These are phyloP conservation scores for Mythimna pallens DNA, from an alignment of 2,888 invertebrate species.

Conservation along the genomic window DNA sequence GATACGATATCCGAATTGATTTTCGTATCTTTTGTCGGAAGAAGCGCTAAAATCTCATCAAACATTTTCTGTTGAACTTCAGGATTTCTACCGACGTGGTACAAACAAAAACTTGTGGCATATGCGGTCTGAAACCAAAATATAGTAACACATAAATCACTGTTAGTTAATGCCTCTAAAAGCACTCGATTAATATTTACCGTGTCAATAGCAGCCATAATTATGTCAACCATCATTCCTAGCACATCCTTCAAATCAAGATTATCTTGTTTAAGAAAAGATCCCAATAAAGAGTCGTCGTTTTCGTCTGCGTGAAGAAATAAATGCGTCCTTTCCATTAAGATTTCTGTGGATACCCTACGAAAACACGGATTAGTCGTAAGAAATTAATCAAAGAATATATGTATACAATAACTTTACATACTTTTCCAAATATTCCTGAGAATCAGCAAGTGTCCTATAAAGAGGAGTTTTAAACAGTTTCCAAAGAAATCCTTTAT, in stretches of 20 bases:
- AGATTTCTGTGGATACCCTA: conserved; percentile 92
- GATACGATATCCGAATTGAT: conserved; percentile 91
- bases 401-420: not conserved
- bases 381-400: not conserved
- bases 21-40: conserved; percentile 87
- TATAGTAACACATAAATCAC: not conserved
- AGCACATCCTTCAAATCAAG: conserved; percentile 95
- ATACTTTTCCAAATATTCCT: conserved; percentile 93
- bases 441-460: conserved; percentile 92
- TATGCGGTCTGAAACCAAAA: conserved; percentile 93
- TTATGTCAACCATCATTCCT: conserved; percentile 95
- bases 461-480: conserved; percentile 94
- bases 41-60: conserved; percentile 91
- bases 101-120: conserved; percentile 94
- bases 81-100: conserved; percentile 94
- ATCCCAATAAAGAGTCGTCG: conserved; percentile 91
- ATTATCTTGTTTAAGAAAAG: conserved; percentile 93
- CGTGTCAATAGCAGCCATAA: conserved; percentile 97
- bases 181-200: conserved; percentile 82
- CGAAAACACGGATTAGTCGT: not conserved
- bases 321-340: conserved; percentile 89
- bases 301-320: conserved; percentile 78
- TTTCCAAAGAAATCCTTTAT: conserved; percentile 94
- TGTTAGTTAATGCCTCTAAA: not conserved
- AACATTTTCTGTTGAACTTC: conserved; percentile 92